Base-by-base conservation (phyloP, 2,888 invertebrate genomes). In the Ditula angustiorana region DNA sequence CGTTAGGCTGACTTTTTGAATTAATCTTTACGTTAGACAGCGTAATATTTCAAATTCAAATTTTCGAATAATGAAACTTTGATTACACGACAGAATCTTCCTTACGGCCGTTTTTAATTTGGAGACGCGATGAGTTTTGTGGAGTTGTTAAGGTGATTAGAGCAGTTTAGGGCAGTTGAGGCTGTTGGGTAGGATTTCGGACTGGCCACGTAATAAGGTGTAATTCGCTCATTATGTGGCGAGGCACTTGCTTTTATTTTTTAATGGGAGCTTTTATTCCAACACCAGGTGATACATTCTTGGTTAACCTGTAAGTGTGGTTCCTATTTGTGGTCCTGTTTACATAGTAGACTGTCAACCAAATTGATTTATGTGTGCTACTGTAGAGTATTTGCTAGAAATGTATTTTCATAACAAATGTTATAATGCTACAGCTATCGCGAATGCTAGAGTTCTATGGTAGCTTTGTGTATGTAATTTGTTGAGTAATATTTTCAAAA, bases 1-100 rank as follows among this genome's bases (percentile, higher is more conserved):
- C 73, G 79, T 76, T 71, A 75, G 72, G 70, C 75, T 69, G 75
- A 79, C 76, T 83, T 85, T 80, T 79, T 76, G 78, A 85, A 84
- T 85, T 83, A 83, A 84, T 85, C 76, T 82, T 75, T 68, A 65
- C 69, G 67, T 67, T 68, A 70, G 67, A 66, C 62, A 58, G 76
- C 71, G 71, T 68, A 73, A 78, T 77, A 80, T 82, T 81, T 79
- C 76, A 81, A 81, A 82, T 83, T 82, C 73, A 81, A 80, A 84
- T 84, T 82, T 71, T 30, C 66, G 44, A 66, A 75, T 73, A 75
- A 81, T 80, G 75, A 81, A 82, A 84, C 74, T 81, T 83, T 81
- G 77, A 81, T 83, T 79, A 74, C 72, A 75, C 76, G 79, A 78
- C 77, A 69, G 72, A 65, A 57, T 70, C 71, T 76, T 65, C 50